Evolutionary conservation across 2,113 vertebrate genomes (phyloP).

Genomic region (Odobenus rosmarus): DNA sequence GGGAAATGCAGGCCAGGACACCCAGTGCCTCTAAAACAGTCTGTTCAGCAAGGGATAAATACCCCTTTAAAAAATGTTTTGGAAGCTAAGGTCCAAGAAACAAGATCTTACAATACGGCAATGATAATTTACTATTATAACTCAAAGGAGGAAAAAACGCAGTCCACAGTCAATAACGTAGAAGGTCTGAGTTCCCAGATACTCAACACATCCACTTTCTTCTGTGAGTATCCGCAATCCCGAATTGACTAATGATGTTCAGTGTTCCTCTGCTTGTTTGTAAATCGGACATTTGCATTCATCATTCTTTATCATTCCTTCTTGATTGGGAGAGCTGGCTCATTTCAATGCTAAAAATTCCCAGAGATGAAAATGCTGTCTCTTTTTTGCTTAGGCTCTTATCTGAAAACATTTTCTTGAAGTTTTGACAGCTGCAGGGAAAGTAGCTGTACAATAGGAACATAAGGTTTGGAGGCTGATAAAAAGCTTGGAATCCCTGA

Average conservation of each 20-base stretch:
- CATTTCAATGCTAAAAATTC: slow-evolving; percentile 73
- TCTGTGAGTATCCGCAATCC: slow-evolving; percentile 26
- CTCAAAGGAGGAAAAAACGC: slow-evolving; percentile 38
- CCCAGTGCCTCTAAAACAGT: not conserved
- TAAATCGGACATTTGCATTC: slow-evolving; percentile 57
- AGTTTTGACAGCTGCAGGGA: slow-evolving; percentile 62
- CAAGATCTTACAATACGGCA: not conserved
- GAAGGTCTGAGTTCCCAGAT: slow-evolving; percentile 3
- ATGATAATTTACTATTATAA: slow-evolving; percentile 26
- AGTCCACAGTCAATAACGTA: slow-evolving; percentile 46
- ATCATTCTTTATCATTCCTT: slow-evolving; percentile 68
- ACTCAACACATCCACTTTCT: not conserved
- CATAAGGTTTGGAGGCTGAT: not conserved
- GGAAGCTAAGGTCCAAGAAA: not conserved
- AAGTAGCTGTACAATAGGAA: not conserved
- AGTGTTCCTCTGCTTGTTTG: slow-evolving; percentile 53
- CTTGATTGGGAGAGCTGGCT: slow-evolving; percentile 70
- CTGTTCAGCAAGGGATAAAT: not conserved
- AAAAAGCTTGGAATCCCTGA: slow-evolving; percentile 26
- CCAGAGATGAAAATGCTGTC: slow-evolving; percentile 48
- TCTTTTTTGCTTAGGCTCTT: slow-evolving; percentile 61
- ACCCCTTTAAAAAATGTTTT: slow-evolving; percentile 24
- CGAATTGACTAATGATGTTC: slow-evolving; percentile 48
- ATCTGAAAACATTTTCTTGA: slow-evolving; percentile 64
- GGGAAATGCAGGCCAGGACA: not conserved